Evolutionary conservation across 2,888 invertebrate genomes (phyloP).

Genomic region (Stenchaetothrips biformis): DNA sequence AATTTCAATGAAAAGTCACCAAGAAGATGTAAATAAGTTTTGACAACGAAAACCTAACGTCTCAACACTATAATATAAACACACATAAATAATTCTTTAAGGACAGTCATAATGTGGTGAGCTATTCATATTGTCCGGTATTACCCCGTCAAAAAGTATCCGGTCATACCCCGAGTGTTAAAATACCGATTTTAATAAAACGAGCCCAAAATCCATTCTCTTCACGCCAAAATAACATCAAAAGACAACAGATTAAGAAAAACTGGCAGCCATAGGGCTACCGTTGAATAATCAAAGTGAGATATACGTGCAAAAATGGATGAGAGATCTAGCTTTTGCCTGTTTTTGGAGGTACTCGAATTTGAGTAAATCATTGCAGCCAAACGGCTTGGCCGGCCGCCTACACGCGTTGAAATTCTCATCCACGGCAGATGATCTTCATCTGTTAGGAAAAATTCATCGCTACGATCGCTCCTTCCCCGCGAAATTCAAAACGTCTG

Average conservation of each 20-base stretch:
- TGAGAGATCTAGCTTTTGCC: background rate
- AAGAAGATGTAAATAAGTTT: background rate
- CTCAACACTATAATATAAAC: background rate
- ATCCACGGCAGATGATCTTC: too few relatives aligned
- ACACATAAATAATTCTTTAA: too few relatives aligned
- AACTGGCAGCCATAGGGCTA: background rate
- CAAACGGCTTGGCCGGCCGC: too few relatives aligned
- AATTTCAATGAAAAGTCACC: too few relatives aligned
- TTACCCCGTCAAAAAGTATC: background rate
- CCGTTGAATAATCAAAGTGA: background rate
- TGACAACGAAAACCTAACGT: background rate
- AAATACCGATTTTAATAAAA: background rate
- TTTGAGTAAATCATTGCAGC: background rate
- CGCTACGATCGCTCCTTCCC: too few relatives aligned
- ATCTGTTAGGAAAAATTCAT: too few relatives aligned
- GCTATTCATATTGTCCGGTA: background rate
- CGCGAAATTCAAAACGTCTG: too few relatives aligned
- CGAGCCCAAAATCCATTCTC: background rate
- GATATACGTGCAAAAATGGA: background rate
- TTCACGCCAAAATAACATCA: background rate
- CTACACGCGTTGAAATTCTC: too few relatives aligned
- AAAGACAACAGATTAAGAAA: background rate
- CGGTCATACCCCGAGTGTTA: background rate
- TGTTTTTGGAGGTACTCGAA: background rate
- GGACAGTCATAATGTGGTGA: too few relatives aligned